phyloP scores from a whole-genome alignment of 2,113 vertebrate genomes.

The Tiliqua scincoides region DNA sequence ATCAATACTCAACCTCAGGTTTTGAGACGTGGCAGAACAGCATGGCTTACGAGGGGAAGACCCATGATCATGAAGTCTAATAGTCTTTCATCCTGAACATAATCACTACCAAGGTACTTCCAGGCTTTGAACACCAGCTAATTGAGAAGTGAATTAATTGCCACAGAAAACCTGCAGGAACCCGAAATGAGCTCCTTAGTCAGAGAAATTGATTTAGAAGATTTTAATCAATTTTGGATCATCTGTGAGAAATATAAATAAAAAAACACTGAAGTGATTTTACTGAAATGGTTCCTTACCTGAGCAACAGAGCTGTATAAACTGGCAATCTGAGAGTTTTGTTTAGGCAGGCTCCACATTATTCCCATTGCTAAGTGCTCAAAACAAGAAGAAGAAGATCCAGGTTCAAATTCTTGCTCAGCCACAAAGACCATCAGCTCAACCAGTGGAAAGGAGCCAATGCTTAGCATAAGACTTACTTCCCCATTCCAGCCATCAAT shows the following conservation, averaged over 20 bases:
- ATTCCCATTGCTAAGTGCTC: not conserved
- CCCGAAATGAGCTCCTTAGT: slow-evolving; percentile 4
- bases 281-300: not conserved
- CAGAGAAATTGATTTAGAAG: not conserved
- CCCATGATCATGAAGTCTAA: not conserved
- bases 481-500: not conserved
- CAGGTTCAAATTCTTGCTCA: no score
- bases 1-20: not conserved
- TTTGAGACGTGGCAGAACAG: not conserved
- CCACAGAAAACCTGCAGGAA: not conserved
- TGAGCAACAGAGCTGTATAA: not conserved
- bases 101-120: not conserved
- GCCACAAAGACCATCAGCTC: not conserved
- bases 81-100: not conserved
- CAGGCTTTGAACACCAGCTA: not conserved
- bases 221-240: slow-evolving; percentile 18
- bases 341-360: not conserved
- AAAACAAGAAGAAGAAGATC: not conserved
- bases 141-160: slow-evolving; percentile 26
- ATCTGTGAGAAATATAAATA: slow-evolving; percentile 10
- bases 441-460: not conserved
- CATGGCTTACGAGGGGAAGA: not conserved
- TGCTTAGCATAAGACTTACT: not conserved
- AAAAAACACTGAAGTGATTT: not conserved
- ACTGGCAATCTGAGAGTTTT: not conserved